phyloP scores from a whole-genome alignment of 2,888 invertebrate genomes.

The Branchellion lobata region DNA sequence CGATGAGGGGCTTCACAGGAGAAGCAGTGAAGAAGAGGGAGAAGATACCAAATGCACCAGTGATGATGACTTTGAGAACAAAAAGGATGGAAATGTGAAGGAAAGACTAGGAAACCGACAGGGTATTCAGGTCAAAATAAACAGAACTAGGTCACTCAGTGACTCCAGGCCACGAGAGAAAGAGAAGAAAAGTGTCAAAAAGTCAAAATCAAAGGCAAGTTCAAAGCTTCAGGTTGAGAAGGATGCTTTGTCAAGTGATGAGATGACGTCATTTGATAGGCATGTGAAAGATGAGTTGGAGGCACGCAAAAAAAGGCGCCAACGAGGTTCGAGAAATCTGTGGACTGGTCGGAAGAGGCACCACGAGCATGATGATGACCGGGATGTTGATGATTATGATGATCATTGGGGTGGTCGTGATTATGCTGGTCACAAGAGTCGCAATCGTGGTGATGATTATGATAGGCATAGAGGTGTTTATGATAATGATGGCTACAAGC shows the following conservation, averaged over 20 bases:
- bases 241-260: no score
- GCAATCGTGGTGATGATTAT: no score
- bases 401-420: not conserved
- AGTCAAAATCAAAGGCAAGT: not conserved
- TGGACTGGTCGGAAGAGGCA: not conserved
- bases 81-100: not conserved
- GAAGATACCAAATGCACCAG: not conserved
- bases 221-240: not conserved
- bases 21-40: not conserved
- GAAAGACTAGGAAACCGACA: not conserved
- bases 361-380: not conserved
- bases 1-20: no score
- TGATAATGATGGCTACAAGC: no score
- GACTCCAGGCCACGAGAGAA: not conserved
- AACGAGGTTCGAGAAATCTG: not conserved
- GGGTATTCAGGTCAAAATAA: no score
- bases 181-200: not conserved
- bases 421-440: no score
- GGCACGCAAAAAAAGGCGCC: not conserved
- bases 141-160: not conserved
- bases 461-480: no score
- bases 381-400: not conserved
- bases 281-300: slow-evolving; percentile 3
- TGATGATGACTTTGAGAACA: not conserved
- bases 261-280: slow-evolving; percentile 8